Evolutionary conservation across 2,113 vertebrate species (phyloP).

Genomic region (Hydrochoerus hydrochaeris): DNA sequence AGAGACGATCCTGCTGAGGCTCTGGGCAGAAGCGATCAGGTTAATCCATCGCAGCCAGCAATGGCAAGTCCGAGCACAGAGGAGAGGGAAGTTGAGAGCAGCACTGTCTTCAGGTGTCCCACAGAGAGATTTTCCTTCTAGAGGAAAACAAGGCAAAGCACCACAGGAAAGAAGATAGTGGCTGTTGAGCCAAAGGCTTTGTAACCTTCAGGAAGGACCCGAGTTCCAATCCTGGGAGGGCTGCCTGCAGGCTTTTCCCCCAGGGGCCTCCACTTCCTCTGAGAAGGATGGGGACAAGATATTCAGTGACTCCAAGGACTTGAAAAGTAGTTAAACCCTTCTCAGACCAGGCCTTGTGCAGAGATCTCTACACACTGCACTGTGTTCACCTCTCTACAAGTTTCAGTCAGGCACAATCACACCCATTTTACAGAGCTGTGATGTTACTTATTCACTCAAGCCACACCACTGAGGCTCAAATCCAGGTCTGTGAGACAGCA

Average conservation of each 20-base stretch:
- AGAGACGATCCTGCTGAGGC: background rate
- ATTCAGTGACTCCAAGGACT: constrained; percentile 4
- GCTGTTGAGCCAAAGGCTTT: background rate
- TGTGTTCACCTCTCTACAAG: background rate
- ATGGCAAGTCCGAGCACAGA: background rate
- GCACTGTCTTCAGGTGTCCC: background rate
- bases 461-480: background rate
- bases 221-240: background rate
- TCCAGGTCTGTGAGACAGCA: background rate
- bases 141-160: background rate
- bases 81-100: background rate
- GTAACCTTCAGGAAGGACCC: background rate
- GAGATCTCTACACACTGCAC: background rate
- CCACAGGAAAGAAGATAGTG: background rate
- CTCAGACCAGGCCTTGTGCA: background rate
- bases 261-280: background rate
- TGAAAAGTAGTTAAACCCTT: background rate
- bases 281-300: constrained; percentile 38
- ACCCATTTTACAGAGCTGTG: background rate
- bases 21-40: background rate
- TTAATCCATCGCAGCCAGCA: background rate
- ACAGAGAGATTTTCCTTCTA: background rate
- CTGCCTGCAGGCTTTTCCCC: background rate
- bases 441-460: background rate
- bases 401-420: background rate